phyloP scores from a whole-genome alignment of 2,888 invertebrate genomes.

The Abrostola triplasia region DNA sequence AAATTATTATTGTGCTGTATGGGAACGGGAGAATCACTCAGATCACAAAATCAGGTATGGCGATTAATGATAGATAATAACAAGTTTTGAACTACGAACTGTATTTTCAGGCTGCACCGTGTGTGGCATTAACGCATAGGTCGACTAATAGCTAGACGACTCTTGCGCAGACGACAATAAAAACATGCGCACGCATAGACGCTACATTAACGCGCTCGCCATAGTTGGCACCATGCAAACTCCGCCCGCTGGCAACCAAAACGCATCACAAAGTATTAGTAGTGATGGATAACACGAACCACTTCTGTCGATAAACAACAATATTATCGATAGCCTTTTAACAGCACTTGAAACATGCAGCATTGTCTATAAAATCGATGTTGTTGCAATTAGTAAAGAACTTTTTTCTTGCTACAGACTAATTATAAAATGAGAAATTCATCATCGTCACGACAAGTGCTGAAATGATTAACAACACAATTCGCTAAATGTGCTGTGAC shows the following conservation, averaged over 20 bases:
- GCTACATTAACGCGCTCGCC: conserved; percentile 87
- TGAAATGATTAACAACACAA: conserved; percentile 56
- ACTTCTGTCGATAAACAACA: conserved; percentile 66
- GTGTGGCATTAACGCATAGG: conserved; percentile 72
- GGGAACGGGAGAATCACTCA: conserved; percentile 7
- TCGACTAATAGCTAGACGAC: conserved; percentile 74
- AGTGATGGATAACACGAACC: conserved; percentile 71
- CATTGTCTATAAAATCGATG: conserved; percentile 44
- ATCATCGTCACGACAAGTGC: conserved; percentile 59
- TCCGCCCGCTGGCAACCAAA: conserved; percentile 79
- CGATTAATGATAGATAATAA: conserved; percentile 33
- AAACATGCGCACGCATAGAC: conserved; percentile 75
- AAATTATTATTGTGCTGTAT: conserved; percentile 18
- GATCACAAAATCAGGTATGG: conserved; percentile 20
- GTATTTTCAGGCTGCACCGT: conserved; percentile 59
- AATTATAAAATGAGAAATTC: conserved; percentile 55
- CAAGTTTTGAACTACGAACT: conserved; percentile 24
- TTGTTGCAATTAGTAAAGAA: conserved; percentile 40
- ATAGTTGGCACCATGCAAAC: conserved; percentile 84
- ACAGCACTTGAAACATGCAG: conserved; percentile 26
- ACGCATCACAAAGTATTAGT: conserved; percentile 71
- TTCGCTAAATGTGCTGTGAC: conserved; percentile 48
- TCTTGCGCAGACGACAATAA: conserved; percentile 76
- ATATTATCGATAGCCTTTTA: conserved; percentile 50
- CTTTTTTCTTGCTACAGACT: conserved; percentile 37